Evolutionary conservation across 2,113 vertebrate genomes (phyloP).

Genomic region (Toxotes jaculatrix): DNA sequence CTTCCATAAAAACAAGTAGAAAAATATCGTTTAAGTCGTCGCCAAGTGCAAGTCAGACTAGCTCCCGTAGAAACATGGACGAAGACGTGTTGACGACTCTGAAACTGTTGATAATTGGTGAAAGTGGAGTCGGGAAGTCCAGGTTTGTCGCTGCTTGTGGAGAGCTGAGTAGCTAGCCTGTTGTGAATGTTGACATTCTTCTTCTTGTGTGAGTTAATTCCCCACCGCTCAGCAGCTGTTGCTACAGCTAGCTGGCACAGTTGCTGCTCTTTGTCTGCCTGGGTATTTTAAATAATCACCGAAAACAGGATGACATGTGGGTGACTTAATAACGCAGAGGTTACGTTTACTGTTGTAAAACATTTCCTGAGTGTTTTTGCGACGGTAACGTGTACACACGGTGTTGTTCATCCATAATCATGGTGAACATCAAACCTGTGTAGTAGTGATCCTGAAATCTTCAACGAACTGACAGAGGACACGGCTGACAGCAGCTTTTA

Average conservation of each 20-base stretch:
- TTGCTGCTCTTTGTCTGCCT: neutral
- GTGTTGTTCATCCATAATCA: neutral
- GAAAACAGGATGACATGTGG: neutral
- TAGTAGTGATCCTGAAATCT: constrained; percentile 1
- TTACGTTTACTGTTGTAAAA: neutral
- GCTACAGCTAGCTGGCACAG: neutral
- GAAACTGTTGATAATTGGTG: constrained; percentile 96
- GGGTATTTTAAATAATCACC: neutral
- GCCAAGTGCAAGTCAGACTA: neutral
- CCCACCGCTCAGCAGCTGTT: constrained; percentile 6
- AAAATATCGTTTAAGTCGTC: neutral
- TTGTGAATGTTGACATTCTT: constrained; percentile 63
- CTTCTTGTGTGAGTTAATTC: constrained; percentile 44
- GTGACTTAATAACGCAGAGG: neutral
- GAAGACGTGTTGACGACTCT: constrained; percentile 96
- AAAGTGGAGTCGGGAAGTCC: constrained; percentile 97
- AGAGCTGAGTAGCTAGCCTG: constrained; percentile 52
- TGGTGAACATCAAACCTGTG: neutral
- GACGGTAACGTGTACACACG: neutral
- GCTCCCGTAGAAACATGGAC: constrained; percentile 85
- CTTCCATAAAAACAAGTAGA: constrained; percentile 36
- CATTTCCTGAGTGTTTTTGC: neutral
- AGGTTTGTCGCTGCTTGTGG: constrained; percentile 84
- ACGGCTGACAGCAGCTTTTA: no score
- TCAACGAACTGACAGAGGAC: neutral